Percentiles rank a stretch among this genome's conserved stretches.
These are phyloP conservation scores for Asbolus verrucosus DNA, from an alignment of 1,140 invertebrate species.

Conservation along the genomic window DNA sequence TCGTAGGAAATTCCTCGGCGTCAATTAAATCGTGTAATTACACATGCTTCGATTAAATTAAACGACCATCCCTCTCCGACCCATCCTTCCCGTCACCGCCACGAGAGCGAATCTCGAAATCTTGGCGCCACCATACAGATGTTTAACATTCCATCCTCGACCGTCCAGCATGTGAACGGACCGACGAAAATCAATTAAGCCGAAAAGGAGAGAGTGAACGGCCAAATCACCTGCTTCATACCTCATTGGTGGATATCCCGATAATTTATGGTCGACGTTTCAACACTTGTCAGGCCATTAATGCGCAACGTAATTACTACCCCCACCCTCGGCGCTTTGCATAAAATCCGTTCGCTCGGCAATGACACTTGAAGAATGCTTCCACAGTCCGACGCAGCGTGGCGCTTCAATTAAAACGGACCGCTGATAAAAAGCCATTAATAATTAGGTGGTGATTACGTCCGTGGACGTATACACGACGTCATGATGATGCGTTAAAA, in stretches of 20 bases:
- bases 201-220: slow-evolving; percentile 23
- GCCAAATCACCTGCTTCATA: slow-evolving; percentile 25
- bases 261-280: slow-evolving; percentile 22
- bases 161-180: slow-evolving; percentile 21
- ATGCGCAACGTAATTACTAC: slow-evolving; percentile 14
- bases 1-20: neutral
- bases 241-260: slow-evolving; percentile 12
- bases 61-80: slow-evolving; percentile 1
- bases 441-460: slow-evolving; percentile 35
- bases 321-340: no score
- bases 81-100: neutral
- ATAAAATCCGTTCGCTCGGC: no score
- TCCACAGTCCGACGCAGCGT: neutral
- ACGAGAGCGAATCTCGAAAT: slow-evolving; percentile 24
- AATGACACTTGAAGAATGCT: no score
- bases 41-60: slow-evolving; percentile 25
- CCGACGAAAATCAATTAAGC: slow-evolving; percentile 39
- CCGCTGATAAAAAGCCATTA: neutral
- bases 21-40: slow-evolving; percentile 26
- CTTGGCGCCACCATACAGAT: slow-evolving; percentile 45
- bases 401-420: slow-evolving; percentile 13
- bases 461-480: slow-evolving; percentile 14
- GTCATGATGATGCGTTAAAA: slow-evolving; percentile 39
- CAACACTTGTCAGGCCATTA: slow-evolving; percentile 5
- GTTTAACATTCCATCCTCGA: slow-evolving; percentile 41